Evolutionary conservation across 2,113 vertebrate genomes (phyloP).

Genomic region (Equus przewalskii): DNA sequence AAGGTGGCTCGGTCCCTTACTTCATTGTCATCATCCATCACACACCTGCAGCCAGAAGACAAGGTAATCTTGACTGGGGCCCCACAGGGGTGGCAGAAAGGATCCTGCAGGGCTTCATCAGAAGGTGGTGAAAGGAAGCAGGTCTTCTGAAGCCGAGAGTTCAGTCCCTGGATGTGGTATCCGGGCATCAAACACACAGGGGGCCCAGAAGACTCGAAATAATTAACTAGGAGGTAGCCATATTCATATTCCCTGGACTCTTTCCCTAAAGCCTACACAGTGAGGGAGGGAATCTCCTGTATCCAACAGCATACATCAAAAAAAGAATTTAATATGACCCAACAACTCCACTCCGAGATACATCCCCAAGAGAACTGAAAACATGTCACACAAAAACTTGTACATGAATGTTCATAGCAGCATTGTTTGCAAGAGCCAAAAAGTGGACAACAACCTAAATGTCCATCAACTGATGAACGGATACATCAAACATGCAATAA

Average conservation of each 20-base stretch:
- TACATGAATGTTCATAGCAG: not conserved
- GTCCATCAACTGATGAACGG: not conserved
- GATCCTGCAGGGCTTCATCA: not conserved
- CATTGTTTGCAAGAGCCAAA: not conserved
- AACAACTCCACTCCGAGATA: not conserved
- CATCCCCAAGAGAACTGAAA: not conserved
- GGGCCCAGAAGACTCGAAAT: not conserved
- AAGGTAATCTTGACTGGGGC: not conserved
- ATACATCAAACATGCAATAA: not conserved
- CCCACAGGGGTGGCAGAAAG: not conserved
- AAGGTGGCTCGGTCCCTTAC: slow-evolving; percentile 92
- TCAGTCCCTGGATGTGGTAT: not conserved
- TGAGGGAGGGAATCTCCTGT: not conserved
- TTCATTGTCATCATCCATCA: slow-evolving; percentile 93
- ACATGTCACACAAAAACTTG: not conserved
- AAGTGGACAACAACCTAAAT: not conserved
- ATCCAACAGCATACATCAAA: not conserved
- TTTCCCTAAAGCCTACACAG: not conserved
- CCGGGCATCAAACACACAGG: not conserved
- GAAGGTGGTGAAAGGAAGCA: not conserved
- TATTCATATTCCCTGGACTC: not conserved
- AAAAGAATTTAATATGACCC: not conserved
- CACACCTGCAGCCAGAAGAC: slow-evolving; percentile 86
- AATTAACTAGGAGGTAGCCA: not conserved
- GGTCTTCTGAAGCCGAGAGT: not conserved